Base-by-base conservation (phyloP, 2,113 vertebrate genomes). In the Macroglossus sobrinus region DNA sequence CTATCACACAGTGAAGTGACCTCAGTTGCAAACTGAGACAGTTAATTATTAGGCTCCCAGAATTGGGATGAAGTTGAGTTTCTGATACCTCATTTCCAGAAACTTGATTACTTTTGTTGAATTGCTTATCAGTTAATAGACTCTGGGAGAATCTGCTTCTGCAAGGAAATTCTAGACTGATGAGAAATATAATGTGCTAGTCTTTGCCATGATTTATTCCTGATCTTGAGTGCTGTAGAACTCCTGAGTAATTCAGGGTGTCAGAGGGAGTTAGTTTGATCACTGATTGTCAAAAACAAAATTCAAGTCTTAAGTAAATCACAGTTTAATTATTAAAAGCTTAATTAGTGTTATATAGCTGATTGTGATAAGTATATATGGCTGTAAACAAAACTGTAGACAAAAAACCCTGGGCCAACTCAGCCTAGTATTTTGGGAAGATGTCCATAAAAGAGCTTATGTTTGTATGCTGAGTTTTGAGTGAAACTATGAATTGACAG, bases 91-190 rank as follows among this genome's bases (percentile, higher is more conserved):
- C 4, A 28, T 92, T 96, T 89, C 8, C 19, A 79, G 64, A 94
- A 87, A 84, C n/a, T 57, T 86, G 22, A 43, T 87, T 79, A 78
- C 40, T 95, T 88, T 94, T 91, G 78, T 93, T 59, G 35, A 96
- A 64, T 72, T 95, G 59, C 53, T 96, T 84, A 88, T 93, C 78
- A 74, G n/a, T 84, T 84, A 87, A 68, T 88, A 80, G 43, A n/a
- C n/a, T 89, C 59, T 63, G 55, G 30, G 40, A 89, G 78, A 93
- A 89, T 89, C 22, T 93, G 33, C 68, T 94, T 76, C 40, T 86
- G 21, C 63, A 76, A 33, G 33, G 50, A 50, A 38, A 72, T 59
- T 95, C 35, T 82, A 85, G 43, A 43, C 35, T 79, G 30, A 74
- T 38, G 55, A 63, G 47, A 74, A 89, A 28, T 72, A 12, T 69